phyloP scores from a whole-genome alignment of 1,140 invertebrate genomes.

The Musca domestica region DNA sequence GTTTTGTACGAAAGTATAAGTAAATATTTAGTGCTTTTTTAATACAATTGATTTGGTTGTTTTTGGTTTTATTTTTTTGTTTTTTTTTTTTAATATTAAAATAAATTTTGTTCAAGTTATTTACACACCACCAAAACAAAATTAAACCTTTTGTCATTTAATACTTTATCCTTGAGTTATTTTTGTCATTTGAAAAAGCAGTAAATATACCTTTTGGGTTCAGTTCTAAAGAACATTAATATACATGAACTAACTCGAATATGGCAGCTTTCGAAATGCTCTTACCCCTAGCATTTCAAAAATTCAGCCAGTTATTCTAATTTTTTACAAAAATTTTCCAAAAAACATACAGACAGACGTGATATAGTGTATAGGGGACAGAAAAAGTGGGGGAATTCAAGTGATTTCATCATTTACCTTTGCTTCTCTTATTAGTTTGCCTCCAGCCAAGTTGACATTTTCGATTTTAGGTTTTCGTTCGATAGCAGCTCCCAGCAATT shows the following conservation, averaged over 20 bases:
- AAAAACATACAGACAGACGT: background rate
- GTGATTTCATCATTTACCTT: constrained; percentile 71
- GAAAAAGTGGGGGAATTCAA: background rate
- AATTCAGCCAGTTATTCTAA: too few relatives aligned
- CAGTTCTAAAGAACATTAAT: constrained; percentile 49
- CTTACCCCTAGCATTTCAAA: constrained; percentile 9
- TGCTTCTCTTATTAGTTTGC: constrained; percentile 93
- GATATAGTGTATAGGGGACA: background rate
- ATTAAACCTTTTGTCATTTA: constrained; percentile 3
- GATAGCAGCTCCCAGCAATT: constrained; percentile 83
- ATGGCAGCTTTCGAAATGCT: background rate
- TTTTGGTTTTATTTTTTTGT: background rate
- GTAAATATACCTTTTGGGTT: background rate
- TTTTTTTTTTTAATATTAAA: too few relatives aligned
- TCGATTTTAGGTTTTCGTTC: constrained; percentile 91
- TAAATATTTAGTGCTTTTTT: constrained; percentile 53
- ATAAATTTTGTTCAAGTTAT: constrained; percentile 10
- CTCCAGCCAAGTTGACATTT: constrained; percentile 91
- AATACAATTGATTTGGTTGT: background rate
- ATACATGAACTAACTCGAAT: constrained; percentile 31
- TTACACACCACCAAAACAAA: background rate
- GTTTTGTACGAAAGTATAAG: background rate
- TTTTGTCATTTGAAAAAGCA: constrained; percentile 8
- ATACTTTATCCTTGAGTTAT: constrained; percentile 13
- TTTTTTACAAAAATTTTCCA: too few relatives aligned